These are phyloP conservation scores for Cynodonichthys magdalenae DNA, from an alignment of 2,797 vertebrate species.

Conservation along the genomic window DNA sequence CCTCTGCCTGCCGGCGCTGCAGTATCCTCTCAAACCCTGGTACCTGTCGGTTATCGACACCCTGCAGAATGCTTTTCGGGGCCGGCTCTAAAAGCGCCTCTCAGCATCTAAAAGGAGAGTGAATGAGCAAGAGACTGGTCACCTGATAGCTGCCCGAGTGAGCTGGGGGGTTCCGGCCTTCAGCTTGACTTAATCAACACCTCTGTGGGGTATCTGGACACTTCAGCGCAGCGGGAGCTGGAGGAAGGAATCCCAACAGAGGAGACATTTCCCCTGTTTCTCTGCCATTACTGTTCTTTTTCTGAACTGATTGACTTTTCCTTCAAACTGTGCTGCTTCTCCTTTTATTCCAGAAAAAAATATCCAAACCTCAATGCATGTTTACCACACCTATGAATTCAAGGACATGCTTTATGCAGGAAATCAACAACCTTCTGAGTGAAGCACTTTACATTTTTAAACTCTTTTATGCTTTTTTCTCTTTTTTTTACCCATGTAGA, in stretches of 20 bases:
- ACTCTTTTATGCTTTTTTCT: slow-evolving; percentile 57
- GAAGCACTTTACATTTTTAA: slow-evolving; percentile 67
- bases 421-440: slow-evolving; percentile 66
- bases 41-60: slow-evolving; percentile 67
- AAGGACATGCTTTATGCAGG: slow-evolving; percentile 61
- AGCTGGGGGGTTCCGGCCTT: slow-evolving; percentile 68
- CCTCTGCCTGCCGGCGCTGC: slow-evolving; percentile 58
- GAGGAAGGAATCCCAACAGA: slow-evolving; percentile 57
- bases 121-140: slow-evolving; percentile 60
- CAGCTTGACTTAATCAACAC: slow-evolving; percentile 79
- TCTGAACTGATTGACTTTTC: slow-evolving; percentile 54
- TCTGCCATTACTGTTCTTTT: slow-evolving; percentile 52
- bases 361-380: slow-evolving; percentile 44
- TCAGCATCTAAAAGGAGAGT: slow-evolving; percentile 59
- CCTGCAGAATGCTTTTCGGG: slow-evolving; percentile 55
- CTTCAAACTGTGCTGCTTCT: slow-evolving; percentile 11
- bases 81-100: slow-evolving; percentile 59
- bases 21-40: slow-evolving; percentile 31
- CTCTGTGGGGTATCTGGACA: slow-evolving; percentile 72
- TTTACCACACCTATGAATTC: slow-evolving; percentile 61
- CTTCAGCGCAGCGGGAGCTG: slow-evolving; percentile 48
- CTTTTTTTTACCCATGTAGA: slow-evolving; percentile 36
- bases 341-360: slow-evolving; percentile 28
- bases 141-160: slow-evolving; percentile 70
- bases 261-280: slow-evolving; percentile 53